These are phyloP conservation scores for Grus americana DNA, from an alignment of 2,113 vertebrate species.

Conservation along the genomic window DNA sequence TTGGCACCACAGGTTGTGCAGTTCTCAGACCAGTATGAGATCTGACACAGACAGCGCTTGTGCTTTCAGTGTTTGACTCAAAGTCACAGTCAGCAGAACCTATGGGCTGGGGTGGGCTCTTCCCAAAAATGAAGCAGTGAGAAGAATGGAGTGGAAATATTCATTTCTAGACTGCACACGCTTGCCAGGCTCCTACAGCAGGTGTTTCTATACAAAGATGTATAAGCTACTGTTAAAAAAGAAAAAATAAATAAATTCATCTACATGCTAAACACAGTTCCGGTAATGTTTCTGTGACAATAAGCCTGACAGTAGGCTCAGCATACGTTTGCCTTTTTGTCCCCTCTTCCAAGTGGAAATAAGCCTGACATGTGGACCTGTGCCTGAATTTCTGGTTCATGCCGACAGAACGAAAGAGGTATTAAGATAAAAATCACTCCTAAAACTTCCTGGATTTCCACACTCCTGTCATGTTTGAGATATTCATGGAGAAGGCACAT, in stretches of 20 bases:
- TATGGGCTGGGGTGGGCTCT: not conserved
- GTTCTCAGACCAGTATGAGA: not conserved
- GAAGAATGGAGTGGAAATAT: not conserved
- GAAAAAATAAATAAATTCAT: not conserved
- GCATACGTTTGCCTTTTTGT: not conserved
- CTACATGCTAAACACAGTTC: not conserved
- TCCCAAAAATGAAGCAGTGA: not conserved
- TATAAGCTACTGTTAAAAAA: not conserved
- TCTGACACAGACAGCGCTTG: not conserved
- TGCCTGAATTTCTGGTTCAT: not conserved
- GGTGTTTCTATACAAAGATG: not conserved
- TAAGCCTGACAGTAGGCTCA: not conserved
- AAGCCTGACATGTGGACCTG: not conserved
- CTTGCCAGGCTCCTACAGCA: not conserved
- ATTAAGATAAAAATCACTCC: not conserved
- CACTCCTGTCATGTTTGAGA: not conserved
- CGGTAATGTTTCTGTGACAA: not conserved
- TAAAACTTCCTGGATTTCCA: not conserved
- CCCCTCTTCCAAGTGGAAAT: not conserved
- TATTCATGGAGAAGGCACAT: not conserved
- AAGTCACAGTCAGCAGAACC: not conserved
- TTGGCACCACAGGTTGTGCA: not conserved
- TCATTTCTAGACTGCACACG: not conserved
- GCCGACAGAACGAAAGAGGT: not conserved
- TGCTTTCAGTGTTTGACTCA: not conserved